phyloP scores from a whole-genome alignment of 1,140 invertebrate genomes.

The Mactra quadrangularis region DNA sequence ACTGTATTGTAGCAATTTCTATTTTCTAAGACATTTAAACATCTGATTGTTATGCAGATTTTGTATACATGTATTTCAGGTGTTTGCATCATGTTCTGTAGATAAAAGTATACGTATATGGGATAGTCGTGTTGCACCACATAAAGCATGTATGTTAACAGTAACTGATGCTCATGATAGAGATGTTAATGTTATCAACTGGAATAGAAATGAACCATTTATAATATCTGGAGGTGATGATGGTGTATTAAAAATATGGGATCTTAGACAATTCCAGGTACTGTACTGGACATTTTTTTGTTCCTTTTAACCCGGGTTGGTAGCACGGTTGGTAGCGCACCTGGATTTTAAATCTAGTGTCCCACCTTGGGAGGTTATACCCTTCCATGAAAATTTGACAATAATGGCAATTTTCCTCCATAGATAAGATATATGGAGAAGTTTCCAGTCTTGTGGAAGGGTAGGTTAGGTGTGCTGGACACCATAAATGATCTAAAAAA shows the following conservation, averaged over 20 bases:
- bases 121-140: slow-evolving; percentile 92
- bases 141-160: slow-evolving; percentile 96
- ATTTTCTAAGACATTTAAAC: too few relatives aligned
- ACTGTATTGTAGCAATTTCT: too few relatives aligned
- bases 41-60: not conserved
- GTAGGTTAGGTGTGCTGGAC: too few relatives aligned
- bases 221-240: slow-evolving; percentile 98
- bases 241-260: slow-evolving; percentile 97
- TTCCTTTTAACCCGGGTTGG: too few relatives aligned
- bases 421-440: too few relatives aligned
- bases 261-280: slow-evolving; percentile 93
- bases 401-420: too few relatives aligned
- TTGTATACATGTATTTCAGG: slow-evolving; percentile 75
- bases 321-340: too few relatives aligned
- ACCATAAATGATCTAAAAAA: too few relatives aligned
- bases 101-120: slow-evolving; percentile 90
- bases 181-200: slow-evolving; percentile 99
- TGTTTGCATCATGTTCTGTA: slow-evolving; percentile 97
- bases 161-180: slow-evolving; percentile 92
- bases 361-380: too few relatives aligned
- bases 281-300: not conserved
- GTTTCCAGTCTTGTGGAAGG: too few relatives aligned
- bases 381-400: too few relatives aligned
- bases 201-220: slow-evolving; percentile 95
- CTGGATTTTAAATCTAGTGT: too few relatives aligned